Conservation (phyloP, 2,113 vertebrate species). For the Thamnophis sirtalis region DNA sequence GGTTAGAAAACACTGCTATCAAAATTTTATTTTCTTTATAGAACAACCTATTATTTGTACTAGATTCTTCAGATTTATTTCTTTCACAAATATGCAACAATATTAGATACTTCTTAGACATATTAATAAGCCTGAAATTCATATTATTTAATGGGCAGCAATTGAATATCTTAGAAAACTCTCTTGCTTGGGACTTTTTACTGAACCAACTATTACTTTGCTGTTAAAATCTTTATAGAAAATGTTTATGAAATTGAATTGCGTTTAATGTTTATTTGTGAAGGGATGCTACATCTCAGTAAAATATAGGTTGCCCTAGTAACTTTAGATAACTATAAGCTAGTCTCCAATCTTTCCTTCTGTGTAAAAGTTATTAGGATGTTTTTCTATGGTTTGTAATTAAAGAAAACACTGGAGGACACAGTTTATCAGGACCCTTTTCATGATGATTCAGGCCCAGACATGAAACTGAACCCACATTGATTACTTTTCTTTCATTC, state of each 20-base stretch:
- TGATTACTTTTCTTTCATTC: background rate
- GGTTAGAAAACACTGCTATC: constrained; percentile 24
- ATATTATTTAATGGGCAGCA: constrained; percentile 35
- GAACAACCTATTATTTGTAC: background rate
- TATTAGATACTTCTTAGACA: constrained; percentile 13
- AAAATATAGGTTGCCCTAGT: background rate
- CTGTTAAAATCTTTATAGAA: constrained; percentile 4
- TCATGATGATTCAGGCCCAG: background rate
- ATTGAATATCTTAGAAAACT: constrained; percentile 24
- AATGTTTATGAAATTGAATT: background rate
- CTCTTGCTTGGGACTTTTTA: constrained; percentile 25
- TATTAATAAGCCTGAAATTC: constrained; percentile 39
- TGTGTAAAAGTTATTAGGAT: background rate
- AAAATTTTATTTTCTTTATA: background rate
- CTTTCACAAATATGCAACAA: background rate
- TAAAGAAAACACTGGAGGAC: background rate
- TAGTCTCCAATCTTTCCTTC: background rate
- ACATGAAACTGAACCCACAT: background rate
- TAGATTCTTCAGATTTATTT: constrained; percentile 1
- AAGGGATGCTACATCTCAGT: background rate
- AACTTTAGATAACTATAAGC: background rate
- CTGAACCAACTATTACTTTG: background rate
- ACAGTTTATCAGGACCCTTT: background rate
- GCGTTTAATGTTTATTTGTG: background rate
- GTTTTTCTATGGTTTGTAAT: background rate